These are phyloP conservation scores for Onychostoma macrolepis DNA, from an alignment of 2,113 vertebrate species.

Conservation along the genomic window DNA sequence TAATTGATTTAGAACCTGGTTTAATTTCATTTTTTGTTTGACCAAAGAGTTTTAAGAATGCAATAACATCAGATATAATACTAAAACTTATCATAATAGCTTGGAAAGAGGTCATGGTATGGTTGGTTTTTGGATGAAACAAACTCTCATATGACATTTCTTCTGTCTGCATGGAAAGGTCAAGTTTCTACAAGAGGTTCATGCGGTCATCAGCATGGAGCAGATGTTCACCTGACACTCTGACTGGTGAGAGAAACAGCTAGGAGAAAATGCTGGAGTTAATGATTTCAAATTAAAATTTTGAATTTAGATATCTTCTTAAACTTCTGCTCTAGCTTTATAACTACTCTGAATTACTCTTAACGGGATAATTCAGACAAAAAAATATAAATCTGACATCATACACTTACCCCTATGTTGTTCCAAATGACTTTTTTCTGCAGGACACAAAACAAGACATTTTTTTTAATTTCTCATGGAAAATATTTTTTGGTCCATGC, in stretches of 20 bases:
- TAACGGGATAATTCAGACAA: not conserved
- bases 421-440: not conserved
- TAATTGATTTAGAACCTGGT: not conserved
- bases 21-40: not conserved
- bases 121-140: not conserved
- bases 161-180: not conserved
- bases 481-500: not conserved
- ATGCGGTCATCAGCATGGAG: not conserved
- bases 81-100: not conserved
- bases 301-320: not conserved
- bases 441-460: not conserved
- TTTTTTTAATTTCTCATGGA: too few relatives aligned
- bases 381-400: not conserved
- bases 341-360: not conserved
- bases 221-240: not conserved
- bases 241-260: constrained; percentile 12
- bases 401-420: not conserved
- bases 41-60: not conserved
- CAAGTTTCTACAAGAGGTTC: not conserved
- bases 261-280: not conserved
- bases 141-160: not conserved
- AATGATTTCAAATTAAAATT: not conserved
- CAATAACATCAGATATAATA: not conserved
- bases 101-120: not conserved
- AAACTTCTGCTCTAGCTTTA: not conserved